A percentile compares a stretch with the other conserved stretches of the same genome.
Conservation (phyloP, 2,113 vertebrate genomes). For the Pogona vitticeps region DNA sequence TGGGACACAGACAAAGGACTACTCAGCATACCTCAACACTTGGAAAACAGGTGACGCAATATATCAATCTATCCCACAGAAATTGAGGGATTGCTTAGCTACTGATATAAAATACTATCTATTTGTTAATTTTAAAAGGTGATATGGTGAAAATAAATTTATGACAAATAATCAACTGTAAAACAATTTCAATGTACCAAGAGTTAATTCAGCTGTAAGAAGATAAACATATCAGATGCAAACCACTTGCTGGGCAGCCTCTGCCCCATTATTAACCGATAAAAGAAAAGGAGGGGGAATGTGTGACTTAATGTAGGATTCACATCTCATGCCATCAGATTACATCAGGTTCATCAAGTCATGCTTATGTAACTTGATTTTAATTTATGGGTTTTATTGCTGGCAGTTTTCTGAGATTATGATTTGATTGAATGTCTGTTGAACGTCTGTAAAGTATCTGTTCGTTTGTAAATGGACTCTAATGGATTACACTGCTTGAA, state of each 20-base stretch:
- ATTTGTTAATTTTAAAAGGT: conserved; percentile 65
- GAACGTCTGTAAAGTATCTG: conserved; percentile 71
- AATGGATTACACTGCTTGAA: conserved; percentile 61
- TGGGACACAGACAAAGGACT: no score
- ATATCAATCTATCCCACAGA: neutral
- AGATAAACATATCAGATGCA: conserved; percentile 27
- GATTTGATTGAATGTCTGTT: conserved; percentile 68
- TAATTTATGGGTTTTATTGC: conserved; percentile 72
- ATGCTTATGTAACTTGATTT: conserved; percentile 70
- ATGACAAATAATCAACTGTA: conserved; percentile 44
- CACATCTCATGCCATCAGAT: conserved; percentile 63
- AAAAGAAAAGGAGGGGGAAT: conserved; percentile 58
- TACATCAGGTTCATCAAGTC: conserved; percentile 71
- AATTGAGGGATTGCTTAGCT: conserved; percentile 12
- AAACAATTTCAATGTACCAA: conserved; percentile 47
- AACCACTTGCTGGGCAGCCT: conserved; percentile 54
- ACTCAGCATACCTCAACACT: neutral
- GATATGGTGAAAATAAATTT: conserved; percentile 49
- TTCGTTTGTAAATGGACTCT: conserved; percentile 69
- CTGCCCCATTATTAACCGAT: conserved; percentile 48
- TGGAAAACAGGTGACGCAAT: no score
- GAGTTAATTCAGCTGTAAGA: conserved; percentile 50
- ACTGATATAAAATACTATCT: conserved; percentile 50
- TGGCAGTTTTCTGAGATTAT: conserved; percentile 69
- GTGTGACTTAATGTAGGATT: conserved; percentile 58